These are phyloP conservation scores for Theretra japonica DNA, from an alignment of 2,888 invertebrate species.

Conservation along the genomic window DNA sequence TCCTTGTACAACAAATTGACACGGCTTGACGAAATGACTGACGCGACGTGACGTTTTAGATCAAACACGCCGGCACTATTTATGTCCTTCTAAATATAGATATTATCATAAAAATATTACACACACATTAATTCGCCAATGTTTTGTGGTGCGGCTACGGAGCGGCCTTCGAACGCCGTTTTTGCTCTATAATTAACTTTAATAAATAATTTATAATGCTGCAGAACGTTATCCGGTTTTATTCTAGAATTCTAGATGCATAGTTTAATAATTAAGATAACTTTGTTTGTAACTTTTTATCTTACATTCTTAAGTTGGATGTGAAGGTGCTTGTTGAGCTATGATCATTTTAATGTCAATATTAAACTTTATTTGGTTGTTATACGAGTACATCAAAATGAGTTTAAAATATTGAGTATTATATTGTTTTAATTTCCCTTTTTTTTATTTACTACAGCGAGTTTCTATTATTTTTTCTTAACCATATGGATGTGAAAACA, in stretches of 20 bases:
- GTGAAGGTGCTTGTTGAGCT: too few relatives aligned
- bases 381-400: too few relatives aligned
- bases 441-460: too few relatives aligned
- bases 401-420: too few relatives aligned
- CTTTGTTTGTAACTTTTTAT: background rate
- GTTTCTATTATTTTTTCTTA: too few relatives aligned
- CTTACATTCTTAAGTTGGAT: too few relatives aligned
- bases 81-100: conserved; percentile 10
- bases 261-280: background rate
- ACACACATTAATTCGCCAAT: conserved; percentile 13
- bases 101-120: background rate
- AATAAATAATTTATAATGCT: conserved; percentile 34
- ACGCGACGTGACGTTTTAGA: background rate
- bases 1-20: background rate
- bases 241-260: conserved; percentile 2
- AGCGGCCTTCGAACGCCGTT: conserved; percentile 8
- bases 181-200: conserved; percentile 15
- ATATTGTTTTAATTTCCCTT: too few relatives aligned
- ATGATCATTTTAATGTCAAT: too few relatives aligned
- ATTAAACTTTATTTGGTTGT: too few relatives aligned
- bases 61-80: background rate
- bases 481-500: too few relatives aligned
- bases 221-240: conserved; percentile 34
- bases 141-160: conserved; percentile 20
- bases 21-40: background rate